Conservation (phyloP, 2,888 invertebrate species). For the Erebia aethiops region DNA sequence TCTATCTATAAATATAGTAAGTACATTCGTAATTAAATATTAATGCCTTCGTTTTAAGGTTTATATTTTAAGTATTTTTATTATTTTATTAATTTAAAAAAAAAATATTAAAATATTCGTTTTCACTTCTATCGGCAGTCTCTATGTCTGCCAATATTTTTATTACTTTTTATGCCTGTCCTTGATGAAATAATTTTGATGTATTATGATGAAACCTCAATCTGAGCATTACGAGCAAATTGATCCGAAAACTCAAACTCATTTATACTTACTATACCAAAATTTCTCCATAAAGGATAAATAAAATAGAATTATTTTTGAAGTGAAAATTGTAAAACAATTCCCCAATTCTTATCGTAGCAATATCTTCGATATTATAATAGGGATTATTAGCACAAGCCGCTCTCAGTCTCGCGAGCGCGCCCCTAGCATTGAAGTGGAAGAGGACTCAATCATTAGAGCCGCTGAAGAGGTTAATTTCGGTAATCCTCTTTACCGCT, state of each 20-base stretch:
- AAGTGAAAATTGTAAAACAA: conserved; percentile 13
- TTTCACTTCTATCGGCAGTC: no score
- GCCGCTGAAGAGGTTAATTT: conserved; percentile 75
- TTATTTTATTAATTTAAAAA: no score
- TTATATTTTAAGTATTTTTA: no score
- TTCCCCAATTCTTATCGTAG: conserved; percentile 23
- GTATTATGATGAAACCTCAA: no score
- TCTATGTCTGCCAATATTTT: no score
- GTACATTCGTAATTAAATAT: no score
- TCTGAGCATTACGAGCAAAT: not conserved
- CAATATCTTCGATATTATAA: conserved; percentile 36
- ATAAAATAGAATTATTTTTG: not conserved
- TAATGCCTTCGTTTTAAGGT: no score
- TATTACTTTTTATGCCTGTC: no score
- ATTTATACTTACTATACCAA: not conserved
- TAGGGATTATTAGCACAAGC: conserved; percentile 41
- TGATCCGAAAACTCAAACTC: not conserved
- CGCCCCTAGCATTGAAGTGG: conserved; percentile 59
- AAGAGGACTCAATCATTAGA: conserved; percentile 68
- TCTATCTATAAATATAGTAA: no score
- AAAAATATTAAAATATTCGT: no score
- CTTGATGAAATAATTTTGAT: no score
- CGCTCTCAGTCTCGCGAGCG: conserved; percentile 31
- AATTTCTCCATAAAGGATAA: not conserved
- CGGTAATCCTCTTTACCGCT: conserved; percentile 73